Percentiles rank a stretch among this genome's conserved stretches.
These are phyloP conservation scores for Nycteola revayana DNA, from an alignment of 2,888 invertebrate genomes.

Conservation along the genomic window DNA sequence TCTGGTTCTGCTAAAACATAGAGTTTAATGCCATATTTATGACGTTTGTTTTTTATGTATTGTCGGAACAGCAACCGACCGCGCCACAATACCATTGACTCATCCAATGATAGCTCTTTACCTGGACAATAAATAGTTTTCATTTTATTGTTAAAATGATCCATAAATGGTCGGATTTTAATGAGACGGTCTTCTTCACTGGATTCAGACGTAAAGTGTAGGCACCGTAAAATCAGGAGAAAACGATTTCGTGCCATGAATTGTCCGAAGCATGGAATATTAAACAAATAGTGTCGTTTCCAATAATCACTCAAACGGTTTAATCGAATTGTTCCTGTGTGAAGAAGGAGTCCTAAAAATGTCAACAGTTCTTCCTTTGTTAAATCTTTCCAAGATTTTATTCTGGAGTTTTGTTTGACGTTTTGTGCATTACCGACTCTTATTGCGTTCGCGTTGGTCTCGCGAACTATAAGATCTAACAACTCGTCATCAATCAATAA, in stretches of 20 bases:
- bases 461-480: conserved; percentile 22
- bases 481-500: conserved; percentile 25
- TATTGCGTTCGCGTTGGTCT: conserved; percentile 17
- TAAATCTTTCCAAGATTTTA: conserved; percentile 38
- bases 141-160: conserved; percentile 47
- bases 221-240: conserved; percentile 29
- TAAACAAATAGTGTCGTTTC: conserved; percentile 43
- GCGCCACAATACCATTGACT: conserved; percentile 44
- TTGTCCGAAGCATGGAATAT: conserved; percentile 27
- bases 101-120: conserved; percentile 40
- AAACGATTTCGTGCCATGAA: conserved; percentile 35
- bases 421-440: conserved; percentile 7
- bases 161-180: conserved; percentile 41
- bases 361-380: conserved; percentile 24
- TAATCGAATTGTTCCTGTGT: conserved; percentile 45
- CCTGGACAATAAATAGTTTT: conserved; percentile 35
- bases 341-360: conserved; percentile 49
- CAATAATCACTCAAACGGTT: conserved; percentile 47
- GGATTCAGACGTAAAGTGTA: conserved; percentile 39
- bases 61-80: conserved; percentile 41
- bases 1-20: conserved; percentile 27
- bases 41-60: conserved; percentile 42
- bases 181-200: conserved; percentile 31
- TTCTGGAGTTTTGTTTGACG: conserved; percentile 15
- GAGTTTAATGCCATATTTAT: conserved; percentile 47